Base-by-base conservation (phyloP, 2,888 invertebrate species). In the Tipula confusa region DNA sequence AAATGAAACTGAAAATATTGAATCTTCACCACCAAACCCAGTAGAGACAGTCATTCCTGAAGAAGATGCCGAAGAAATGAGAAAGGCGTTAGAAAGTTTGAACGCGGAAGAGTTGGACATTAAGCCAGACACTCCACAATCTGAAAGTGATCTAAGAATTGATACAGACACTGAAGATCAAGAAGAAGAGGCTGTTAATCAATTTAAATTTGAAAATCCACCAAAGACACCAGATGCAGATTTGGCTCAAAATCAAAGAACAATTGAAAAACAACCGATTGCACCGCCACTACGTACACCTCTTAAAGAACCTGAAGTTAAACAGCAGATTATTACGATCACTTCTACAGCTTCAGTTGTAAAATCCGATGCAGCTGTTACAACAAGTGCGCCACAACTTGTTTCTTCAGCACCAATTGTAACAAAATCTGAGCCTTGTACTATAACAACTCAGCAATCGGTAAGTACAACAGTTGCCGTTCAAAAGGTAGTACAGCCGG, bases 151-250 rank as follows among this genome's bases (percentile, higher is more conserved):
- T 87, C 90, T 96, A 28, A 94, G 96, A 88, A 96, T 96, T 84
- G 96, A 96, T 88, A 96, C 96, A 0, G 96, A 96, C 86, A 95
- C 95, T 7, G 96, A 96, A 87, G 96, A 96, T 87, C 90, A 91
- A 36, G 93, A 93, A 83, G 94, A 94, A 29, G 91, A 91, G 85
- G 89, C 87, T 0, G 87, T 88, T 29, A 88, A 89, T 79, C 87
- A 87, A 84, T 85, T 88, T 31, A 90, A 91, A 85, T 87, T 90
- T 81, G 89, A 91, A 83, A 91, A 91, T 85, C 87, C 88, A 80
- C 89, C 90, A 0, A 89, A 89, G 85, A 90, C 90, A 18, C 90
- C 90, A 3, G 91, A 91, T 85, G 29, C 15, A 9, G 31, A 80
- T 80, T 29, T 29, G 4, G 29, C 29, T 15, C 28, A 28, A 15